These are phyloP conservation scores for Macroglossus sobrinus DNA, from an alignment of 2,113 vertebrate genomes.

Conservation along the genomic window DNA sequence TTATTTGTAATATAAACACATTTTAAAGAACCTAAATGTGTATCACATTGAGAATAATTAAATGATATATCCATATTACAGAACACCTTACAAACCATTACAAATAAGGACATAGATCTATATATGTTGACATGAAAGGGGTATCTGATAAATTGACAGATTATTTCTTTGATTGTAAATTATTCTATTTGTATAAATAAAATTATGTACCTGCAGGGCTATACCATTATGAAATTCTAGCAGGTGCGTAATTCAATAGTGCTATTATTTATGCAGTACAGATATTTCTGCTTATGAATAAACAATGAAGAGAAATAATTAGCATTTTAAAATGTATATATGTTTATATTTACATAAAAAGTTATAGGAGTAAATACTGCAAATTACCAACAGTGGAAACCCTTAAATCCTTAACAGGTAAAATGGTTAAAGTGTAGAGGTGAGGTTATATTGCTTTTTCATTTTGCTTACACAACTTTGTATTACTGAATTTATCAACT, in stretches of 20 bases:
- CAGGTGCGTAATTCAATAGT: not conserved
- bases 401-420: not conserved
- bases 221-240: not conserved
- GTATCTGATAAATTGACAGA: not conserved
- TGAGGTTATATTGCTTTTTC: slow-evolving; percentile 2
- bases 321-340: not conserved
- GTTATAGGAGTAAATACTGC: not conserved
- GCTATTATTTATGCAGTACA: not conserved
- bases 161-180: not conserved
- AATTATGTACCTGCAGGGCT: not conserved
- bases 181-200: not conserved
- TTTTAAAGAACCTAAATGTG: not conserved
- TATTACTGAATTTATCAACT: not conserved
- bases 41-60: not conserved
- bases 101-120: not conserved
- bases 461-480: not conserved
- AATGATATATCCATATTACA: not conserved
- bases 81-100: not conserved
- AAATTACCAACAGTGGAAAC: not conserved
- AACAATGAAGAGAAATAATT: not conserved
- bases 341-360: not conserved
- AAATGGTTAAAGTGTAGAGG: not conserved
- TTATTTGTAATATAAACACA: not conserved
- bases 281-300: not conserved
- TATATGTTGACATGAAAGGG: not conserved